Evolutionary conservation across 2,888 invertebrate genomes (phyloP).

Genomic region (Lomographa bimaculata): DNA sequence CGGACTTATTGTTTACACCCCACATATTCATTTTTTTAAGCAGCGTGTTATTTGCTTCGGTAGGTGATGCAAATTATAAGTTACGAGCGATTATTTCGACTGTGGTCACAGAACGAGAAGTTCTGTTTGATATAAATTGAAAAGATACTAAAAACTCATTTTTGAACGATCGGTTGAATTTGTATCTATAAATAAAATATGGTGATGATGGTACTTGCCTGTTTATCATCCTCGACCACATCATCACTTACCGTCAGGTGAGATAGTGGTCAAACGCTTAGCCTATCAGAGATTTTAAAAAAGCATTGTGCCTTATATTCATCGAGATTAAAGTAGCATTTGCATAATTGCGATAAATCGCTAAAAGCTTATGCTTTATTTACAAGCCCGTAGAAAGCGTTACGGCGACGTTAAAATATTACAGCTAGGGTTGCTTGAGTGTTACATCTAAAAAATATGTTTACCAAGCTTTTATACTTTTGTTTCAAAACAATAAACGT

Average conservation of each 20-base stretch:
- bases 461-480: constrained; percentile 50
- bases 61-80: constrained; percentile 6
- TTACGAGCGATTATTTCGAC: constrained; percentile 27
- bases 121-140: too few species aligned
- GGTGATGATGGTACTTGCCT: too few species aligned
- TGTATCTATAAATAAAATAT: too few species aligned
- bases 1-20: constrained; percentile 52
- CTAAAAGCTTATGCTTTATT: constrained; percentile 30
- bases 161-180: too few species aligned
- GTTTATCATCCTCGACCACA: too few species aligned
- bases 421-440: constrained; percentile 60
- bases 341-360: constrained; percentile 22
- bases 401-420: constrained; percentile 66
- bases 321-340: too few species aligned
- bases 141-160: too few species aligned
- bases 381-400: constrained; percentile 29
- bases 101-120: too few species aligned
- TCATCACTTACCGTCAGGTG: too few species aligned
- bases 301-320: too few species aligned
- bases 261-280: too few species aligned
- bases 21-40: constrained; percentile 53
- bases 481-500: constrained; percentile 54
- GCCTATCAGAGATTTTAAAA: too few species aligned
- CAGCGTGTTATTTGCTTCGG: constrained; percentile 38
- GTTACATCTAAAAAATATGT: constrained; percentile 57